Evolutionary conservation across 2,797 vertebrate genomes (phyloP).

Genomic region (Eulemur coronatus): DNA sequence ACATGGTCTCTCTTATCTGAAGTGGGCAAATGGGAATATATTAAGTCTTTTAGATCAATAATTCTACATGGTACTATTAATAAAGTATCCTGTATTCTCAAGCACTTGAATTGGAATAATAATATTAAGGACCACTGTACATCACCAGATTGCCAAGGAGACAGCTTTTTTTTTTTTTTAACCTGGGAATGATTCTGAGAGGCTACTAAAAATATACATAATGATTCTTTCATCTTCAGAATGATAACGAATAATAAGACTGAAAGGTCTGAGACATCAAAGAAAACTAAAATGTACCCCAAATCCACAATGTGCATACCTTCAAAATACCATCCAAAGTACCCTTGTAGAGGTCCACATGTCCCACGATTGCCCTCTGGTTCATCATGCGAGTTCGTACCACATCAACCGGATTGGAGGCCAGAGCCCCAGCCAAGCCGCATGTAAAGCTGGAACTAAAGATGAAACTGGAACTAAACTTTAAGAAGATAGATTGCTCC

Average conservation of each 20-base stretch:
- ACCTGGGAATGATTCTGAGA: conserved; percentile 10
- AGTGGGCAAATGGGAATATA: background rate
- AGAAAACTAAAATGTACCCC: conserved; percentile 29
- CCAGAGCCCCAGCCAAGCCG: conserved; percentile 95
- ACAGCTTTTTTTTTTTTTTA: background rate
- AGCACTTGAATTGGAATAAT: conserved; percentile 12
- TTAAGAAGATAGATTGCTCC: background rate
- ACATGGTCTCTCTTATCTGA: conserved; percentile 7
- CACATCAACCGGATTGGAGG: conserved; percentile 97
- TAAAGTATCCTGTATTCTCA: conserved; percentile 16
- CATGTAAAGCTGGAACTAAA: conserved; percentile 95
- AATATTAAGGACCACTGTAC: conserved; percentile 30
- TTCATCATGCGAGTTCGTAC: conserved; percentile 99
- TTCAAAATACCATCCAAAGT: conserved; percentile 95
- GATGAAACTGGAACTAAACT: background rate
- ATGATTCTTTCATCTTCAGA: conserved; percentile 40
- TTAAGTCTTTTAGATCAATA: conserved; percentile 30
- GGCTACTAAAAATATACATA: conserved; percentile 41
- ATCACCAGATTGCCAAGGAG: conserved; percentile 46
- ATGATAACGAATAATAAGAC: conserved; percentile 46
- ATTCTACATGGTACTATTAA: conserved; percentile 19
- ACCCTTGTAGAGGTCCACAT: conserved; percentile 91
- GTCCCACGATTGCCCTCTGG: conserved; percentile 94
- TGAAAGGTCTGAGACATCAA: conserved; percentile 25
- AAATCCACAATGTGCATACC: conserved; percentile 72